Evolutionary conservation across 2,888 invertebrate genomes (phyloP).

Genomic region (Unio pictorum): DNA sequence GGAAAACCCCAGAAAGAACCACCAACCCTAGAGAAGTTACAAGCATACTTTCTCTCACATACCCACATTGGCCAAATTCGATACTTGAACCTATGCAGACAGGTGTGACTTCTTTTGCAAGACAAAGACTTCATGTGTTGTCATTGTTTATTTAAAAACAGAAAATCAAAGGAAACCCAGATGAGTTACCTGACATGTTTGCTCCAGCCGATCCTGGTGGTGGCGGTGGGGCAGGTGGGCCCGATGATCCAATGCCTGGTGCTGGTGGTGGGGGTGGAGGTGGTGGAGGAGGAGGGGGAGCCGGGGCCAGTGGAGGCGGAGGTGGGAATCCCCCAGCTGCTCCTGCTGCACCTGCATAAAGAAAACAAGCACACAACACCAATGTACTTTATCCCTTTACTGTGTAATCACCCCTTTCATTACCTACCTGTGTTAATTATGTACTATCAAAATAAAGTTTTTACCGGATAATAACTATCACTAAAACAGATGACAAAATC

Average conservation of each 20-base stretch:
- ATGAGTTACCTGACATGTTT: slow-evolving; percentile 15
- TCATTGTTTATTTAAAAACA: too few relatives aligned
- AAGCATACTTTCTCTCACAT: too few relatives aligned
- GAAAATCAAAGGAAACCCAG: too few relatives aligned
- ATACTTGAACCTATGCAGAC: too few relatives aligned
- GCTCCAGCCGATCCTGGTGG: slow-evolving; percentile 45
- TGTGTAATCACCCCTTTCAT: not conserved
- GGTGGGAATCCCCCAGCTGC: slow-evolving; percentile 43
- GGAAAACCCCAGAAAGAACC: too few relatives aligned
- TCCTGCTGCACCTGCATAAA: slow-evolving; percentile 24
- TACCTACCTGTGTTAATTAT: not conserved
- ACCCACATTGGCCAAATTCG: too few relatives aligned
- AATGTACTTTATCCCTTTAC: slow-evolving; percentile 8
- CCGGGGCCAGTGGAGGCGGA: slow-evolving; percentile 59
- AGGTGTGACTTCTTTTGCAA: too few relatives aligned
- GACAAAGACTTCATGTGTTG: too few relatives aligned
- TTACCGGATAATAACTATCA: not conserved
- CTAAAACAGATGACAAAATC: not conserved
- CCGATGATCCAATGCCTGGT: slow-evolving; percentile 66
- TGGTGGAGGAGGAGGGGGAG: slow-evolving; percentile 63
- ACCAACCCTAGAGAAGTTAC: too few relatives aligned
- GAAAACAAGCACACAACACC: slow-evolving; percentile 3
- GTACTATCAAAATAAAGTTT: not conserved
- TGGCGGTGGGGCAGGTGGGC: slow-evolving; percentile 73
- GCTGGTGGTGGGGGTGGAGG: slow-evolving; percentile 73